Evolutionary conservation across 2,797 vertebrate genomes (phyloP).

Genomic region (Pantherophis alleghaniensis): DNA sequence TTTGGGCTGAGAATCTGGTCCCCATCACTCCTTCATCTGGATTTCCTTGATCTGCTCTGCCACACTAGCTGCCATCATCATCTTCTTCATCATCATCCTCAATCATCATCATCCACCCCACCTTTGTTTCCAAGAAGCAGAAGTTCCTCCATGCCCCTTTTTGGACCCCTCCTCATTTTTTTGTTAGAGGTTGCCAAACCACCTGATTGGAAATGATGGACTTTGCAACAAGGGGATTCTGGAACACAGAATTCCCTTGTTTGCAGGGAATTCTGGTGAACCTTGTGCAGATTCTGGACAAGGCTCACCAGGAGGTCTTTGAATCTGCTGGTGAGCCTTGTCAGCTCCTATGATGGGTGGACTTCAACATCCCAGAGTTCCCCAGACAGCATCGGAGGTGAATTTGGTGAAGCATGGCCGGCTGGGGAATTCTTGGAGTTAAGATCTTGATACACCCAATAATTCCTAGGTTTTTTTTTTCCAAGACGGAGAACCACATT

Average conservation of each 20-base stretch:
- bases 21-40: neutral
- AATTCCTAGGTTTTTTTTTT: neutral
- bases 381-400: neutral
- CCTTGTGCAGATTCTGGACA: too few species aligned
- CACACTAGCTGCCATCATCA: neutral
- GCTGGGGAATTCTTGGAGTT: neutral
- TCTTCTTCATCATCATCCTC: neutral
- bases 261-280: too few species aligned
- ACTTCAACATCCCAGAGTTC: neutral
- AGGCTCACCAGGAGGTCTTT: too few species aligned
- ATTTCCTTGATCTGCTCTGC: neutral
- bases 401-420: neutral
- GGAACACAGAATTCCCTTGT: neutral
- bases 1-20: neutral
- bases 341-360: neutral
- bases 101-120: neutral
- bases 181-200: neutral
- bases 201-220: neutral
- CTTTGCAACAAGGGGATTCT: neutral
- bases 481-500: neutral
- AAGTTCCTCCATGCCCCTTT: neutral
- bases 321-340: neutral
- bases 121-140: neutral
- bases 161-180: neutral
- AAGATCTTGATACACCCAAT: neutral